Evolutionary conservation across 2,113 vertebrate species (phyloP).

Genomic region (Daphoenositta chrysoptera): DNA sequence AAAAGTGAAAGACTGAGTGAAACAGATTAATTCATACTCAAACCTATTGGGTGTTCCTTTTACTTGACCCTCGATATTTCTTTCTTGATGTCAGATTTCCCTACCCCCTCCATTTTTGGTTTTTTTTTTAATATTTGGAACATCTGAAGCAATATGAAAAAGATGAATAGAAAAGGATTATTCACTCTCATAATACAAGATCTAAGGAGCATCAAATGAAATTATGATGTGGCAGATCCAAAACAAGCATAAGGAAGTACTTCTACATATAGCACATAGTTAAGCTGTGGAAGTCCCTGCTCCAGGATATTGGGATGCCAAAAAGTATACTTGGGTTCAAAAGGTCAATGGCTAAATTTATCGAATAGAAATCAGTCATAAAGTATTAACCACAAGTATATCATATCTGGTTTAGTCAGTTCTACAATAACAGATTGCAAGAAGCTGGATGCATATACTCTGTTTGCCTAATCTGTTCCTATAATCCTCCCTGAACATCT

Average conservation of each 20-base stretch:
- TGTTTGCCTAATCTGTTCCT: background rate
- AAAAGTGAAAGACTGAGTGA: background rate
- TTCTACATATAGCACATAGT: constrained; percentile 48
- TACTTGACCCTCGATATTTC: background rate
- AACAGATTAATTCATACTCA: background rate
- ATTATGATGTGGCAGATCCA: constrained; percentile 55
- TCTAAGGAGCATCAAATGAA: constrained; percentile 62
- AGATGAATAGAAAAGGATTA: constrained; percentile 45
- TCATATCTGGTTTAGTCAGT: background rate
- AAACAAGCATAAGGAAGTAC: constrained; percentile 66
- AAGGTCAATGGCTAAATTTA: constrained; percentile 16
- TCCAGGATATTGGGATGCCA: constrained; percentile 52
- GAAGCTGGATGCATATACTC: background rate
- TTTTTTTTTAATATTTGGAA: background rate
- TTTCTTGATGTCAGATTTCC: background rate
- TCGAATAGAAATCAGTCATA: background rate
- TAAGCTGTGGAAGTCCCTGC: constrained; percentile 9
- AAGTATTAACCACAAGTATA: background rate
- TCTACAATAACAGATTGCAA: background rate
- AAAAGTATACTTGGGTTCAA: constrained; percentile 20
- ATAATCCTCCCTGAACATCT: background rate
- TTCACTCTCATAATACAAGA: constrained; percentile 32
- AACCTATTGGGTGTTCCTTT: background rate
- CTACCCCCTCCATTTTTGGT: rapidly evolving
- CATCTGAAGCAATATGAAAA: constrained; percentile 51